phyloP scores from a whole-genome alignment of 2,888 invertebrate genomes.

The Microchrysa polita region DNA sequence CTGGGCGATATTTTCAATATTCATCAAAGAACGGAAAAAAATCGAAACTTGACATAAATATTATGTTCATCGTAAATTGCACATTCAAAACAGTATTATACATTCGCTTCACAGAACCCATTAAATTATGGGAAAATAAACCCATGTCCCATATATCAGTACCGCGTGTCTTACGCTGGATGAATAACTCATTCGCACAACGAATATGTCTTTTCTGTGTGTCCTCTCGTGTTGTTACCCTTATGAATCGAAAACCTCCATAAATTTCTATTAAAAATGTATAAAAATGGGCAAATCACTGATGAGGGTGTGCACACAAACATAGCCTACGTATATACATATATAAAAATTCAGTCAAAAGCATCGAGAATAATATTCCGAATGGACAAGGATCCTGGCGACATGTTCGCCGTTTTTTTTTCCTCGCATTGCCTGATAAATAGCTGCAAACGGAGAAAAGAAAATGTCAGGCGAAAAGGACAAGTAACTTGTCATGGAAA shows the following conservation, averaged over 20 bases:
- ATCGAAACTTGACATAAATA: too few relatives aligned
- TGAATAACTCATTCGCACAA: neutral
- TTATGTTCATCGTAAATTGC: too few relatives aligned
- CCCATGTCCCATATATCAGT: neutral
- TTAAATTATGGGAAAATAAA: neutral
- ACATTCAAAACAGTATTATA: too few relatives aligned
- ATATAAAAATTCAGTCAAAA: conserved; percentile 20
- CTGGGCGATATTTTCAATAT: too few relatives aligned
- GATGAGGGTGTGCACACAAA: conserved; percentile 17
- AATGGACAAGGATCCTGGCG: neutral
- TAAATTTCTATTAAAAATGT: conserved; percentile 37
- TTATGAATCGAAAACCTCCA: conserved; percentile 15
- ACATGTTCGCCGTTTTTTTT: neutral
- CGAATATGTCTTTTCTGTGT: neutral
- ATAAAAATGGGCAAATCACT: conserved; percentile 36
- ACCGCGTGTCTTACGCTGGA: neutral
- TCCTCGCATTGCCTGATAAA: conserved; percentile 34
- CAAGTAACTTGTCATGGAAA: conserved; percentile 50
- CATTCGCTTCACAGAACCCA: too few relatives aligned
- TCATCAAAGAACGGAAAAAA: too few relatives aligned
- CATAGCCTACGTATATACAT: too few relatives aligned
- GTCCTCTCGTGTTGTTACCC: neutral
- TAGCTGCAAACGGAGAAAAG: conserved; percentile 46
- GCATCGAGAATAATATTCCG: neutral
- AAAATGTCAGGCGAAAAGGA: conserved; percentile 47